Evolutionary conservation across 1,140 invertebrate genomes (phyloP), one percentile per base, ranked within the genome.

Genomic region (Drosophila yakuba): DNA sequence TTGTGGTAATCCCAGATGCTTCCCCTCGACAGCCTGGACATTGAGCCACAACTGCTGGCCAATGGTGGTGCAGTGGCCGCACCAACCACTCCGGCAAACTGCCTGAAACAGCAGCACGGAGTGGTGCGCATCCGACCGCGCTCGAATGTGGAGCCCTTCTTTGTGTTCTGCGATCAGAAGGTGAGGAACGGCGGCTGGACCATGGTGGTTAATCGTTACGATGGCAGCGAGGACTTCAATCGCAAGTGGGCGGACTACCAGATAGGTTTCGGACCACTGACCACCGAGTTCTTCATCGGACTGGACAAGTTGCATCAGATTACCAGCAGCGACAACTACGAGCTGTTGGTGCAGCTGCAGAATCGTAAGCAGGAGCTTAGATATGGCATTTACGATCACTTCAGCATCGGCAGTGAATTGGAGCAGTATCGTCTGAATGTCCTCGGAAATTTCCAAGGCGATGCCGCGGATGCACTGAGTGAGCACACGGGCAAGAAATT

Each of bases 161-260:
- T 78, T 28, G 86, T 90, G 5, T 75, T 66, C 25, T 90, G 86
- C 39, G 64, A 90, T 15, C 73, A 89, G 36, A 89, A 89, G 17
- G 64, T 47, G 0, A 52, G 80, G 0, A 68, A 50, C 0, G 86
- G 88, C 0, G 89, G 80, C 20, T 91, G 89, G 89, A 91, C 57
- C 4, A 5, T 82, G 41, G 64, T 91, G 14, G 61, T 43, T 2
- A 58, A 91, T 44, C 83, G 89, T 0, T 35, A 47, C 7, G 55
- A 91, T n/a, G 89, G 89, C 43, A 73, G 32, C 17, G 75, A 80
- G 50, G 67, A 73, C 36, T 91, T 91, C 15, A 81, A 77, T 35
- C 80, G 78, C 12, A 79, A 61, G 3, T 91, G 88, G 88, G 43
- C 15, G 4, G 89, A 91, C 48, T 91, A 91, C 35, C 59, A 88